Evolutionary conservation across 2,888 invertebrate genomes (phyloP).

Genomic region (Dynastes tityus): DNA sequence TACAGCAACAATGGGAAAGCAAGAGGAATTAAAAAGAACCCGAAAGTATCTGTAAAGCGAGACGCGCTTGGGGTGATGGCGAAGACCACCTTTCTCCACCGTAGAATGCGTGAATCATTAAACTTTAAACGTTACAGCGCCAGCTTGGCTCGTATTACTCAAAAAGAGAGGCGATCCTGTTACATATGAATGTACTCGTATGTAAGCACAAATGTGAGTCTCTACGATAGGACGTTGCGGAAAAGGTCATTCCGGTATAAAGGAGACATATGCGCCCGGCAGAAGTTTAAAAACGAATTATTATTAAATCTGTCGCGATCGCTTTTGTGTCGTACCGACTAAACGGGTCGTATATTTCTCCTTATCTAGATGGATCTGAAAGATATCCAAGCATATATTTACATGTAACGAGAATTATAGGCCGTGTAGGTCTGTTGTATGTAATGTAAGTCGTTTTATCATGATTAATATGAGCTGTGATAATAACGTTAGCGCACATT

Average conservation of each 20-base stretch:
- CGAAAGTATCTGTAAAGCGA: slow-evolving; percentile 6
- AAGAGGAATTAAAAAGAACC: slow-evolving; percentile 4
- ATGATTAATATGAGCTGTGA: not conserved
- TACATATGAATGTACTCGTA: not conserved
- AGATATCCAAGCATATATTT: not conserved
- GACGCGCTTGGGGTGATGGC: not conserved
- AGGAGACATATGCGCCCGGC: not conserved
- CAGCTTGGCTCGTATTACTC: slow-evolving; percentile 12
- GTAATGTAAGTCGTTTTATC: not conserved
- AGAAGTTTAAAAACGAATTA: slow-evolving; percentile 10
- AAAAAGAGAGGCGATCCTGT: not conserved
- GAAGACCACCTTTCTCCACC: not conserved
- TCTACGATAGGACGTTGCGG: not conserved
- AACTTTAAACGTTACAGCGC: slow-evolving; percentile 22
- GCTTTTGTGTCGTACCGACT: not conserved
- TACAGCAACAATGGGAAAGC: not conserved
- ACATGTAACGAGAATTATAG: not conserved
- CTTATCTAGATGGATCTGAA: not conserved
- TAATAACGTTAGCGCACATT: no score
- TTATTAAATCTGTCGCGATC: not conserved
- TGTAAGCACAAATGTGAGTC: not conserved
- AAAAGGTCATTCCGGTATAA: not conserved
- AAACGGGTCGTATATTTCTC: not conserved
- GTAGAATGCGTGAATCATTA: slow-evolving; percentile 12
- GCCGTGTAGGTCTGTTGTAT: not conserved